Base-by-base conservation (phyloP, 2,797 vertebrate genomes). In the Buphagus erythrorhynchus region DNA sequence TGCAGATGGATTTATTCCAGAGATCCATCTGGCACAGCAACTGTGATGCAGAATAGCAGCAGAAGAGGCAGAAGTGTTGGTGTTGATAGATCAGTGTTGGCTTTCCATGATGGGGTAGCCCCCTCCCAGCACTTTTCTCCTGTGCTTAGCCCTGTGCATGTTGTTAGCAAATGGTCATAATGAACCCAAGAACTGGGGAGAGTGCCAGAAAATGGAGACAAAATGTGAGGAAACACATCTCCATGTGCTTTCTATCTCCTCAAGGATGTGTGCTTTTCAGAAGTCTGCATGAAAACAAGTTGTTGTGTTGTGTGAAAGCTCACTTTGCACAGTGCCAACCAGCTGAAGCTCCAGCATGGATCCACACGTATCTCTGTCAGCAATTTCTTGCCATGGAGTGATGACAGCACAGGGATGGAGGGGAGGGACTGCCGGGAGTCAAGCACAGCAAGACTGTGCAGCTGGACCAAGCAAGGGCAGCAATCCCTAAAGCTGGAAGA, bases 181-280 rank as follows among this genome's bases (percentile, higher is more conserved):
- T 2, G 16, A 68, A 11, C 31, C 10, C 10, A 77, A 24, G 48
- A 69, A 29, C 1, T 59, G 24, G 36, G 2, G 3, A 7, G 36
- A 59, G 6, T 5, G 12, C 13, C 0, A 1, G 71, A 33, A n/a
- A 57, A 42, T 16, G 15, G 45, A 14, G 25, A 10, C 3, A 5
- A n/a, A 57, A 35, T 4, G 12, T 24, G 43, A 67, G 66, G 54
- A 57, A 59, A 46, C 0, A 1, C n/a, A 33, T 82, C 29, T 85
- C 31, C 10, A 0, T 18, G 43, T 82, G 59, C 65, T n/a, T 85
- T 76, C 51, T 28, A 1, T 33, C 51, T 73, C 46, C 66, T 54
- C 3, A 33, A 71, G 75, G 67, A 71, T 22, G 29, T 29, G 22
- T 80, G 25, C n/a, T 59, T 59, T n/a, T n/a, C 20, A 65, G 61